Conservation (phyloP, 2,797 vertebrate species). For the Gymnothorax javanicus region DNA sequence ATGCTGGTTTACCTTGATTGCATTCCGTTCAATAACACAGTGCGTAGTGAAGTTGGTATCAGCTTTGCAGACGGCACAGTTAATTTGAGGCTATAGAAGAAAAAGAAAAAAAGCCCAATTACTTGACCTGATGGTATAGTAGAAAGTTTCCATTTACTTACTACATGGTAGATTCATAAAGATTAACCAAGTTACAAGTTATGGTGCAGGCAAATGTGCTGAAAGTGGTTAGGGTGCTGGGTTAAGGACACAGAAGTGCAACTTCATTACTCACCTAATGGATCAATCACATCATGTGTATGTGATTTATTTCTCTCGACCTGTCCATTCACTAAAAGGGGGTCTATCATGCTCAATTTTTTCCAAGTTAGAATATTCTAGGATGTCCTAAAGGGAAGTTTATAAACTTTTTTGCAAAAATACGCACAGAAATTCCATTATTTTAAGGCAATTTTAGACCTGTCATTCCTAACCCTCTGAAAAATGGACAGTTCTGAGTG, state of each 20-base stretch:
- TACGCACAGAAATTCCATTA: too few relatives aligned
- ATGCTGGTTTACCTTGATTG: background rate
- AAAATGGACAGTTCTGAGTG: too few relatives aligned
- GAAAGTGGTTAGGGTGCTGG: background rate
- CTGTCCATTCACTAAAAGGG: too few relatives aligned
- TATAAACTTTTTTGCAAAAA: too few relatives aligned
- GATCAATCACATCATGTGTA: background rate
- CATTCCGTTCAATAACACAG: background rate
- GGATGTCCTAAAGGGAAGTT: too few relatives aligned
- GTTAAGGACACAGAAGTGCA: background rate
- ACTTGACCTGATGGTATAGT: background rate
- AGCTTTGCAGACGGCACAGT: constrained; percentile 20
- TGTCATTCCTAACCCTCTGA: too few relatives aligned
- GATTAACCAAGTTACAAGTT: background rate
- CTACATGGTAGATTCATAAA: background rate
- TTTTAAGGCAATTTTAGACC: too few relatives aligned
- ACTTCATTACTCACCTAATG: background rate
- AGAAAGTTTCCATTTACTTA: background rate
- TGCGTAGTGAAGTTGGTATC: background rate
- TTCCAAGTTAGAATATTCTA: too few relatives aligned
- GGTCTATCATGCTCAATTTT: too few relatives aligned
- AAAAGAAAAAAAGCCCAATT: background rate
- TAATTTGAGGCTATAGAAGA: constrained; percentile 8
- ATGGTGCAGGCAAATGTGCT: background rate
- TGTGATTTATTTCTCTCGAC: background rate